These are phyloP conservation scores for Schrankia costaestrigalis DNA, from an alignment of 2,888 invertebrate species.

Conservation along the genomic window DNA sequence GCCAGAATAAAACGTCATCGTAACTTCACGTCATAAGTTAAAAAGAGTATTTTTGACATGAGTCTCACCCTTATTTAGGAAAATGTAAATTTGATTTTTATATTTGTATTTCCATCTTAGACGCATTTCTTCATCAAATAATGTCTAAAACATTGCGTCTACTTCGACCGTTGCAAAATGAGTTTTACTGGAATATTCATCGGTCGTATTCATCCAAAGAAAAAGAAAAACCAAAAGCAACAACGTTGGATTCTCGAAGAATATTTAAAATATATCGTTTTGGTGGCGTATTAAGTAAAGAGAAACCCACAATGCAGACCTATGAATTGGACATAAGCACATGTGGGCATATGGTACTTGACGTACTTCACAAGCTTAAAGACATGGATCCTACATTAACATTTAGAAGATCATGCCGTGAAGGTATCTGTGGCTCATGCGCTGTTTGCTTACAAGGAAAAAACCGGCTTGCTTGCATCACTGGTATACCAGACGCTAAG, in stretches of 20 bases:
- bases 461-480: conserved; percentile 86
- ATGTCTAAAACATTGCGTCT: no score
- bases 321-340: conserved; percentile 56
- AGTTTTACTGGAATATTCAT: no score
- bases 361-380: conserved; percentile 86
- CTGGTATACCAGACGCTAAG: conserved; percentile 57
- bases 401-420: conserved; percentile 87
- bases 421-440: conserved; percentile 90
- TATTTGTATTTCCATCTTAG: no score
- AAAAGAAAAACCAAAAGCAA: conserved; percentile 6
- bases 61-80: no score
- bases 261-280: conserved; percentile 58
- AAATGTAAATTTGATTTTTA: no score
- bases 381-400: conserved; percentile 78
- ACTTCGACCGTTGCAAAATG: no score
- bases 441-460: conserved; percentile 86
- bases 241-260: conserved; percentile 19
- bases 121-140: no score
- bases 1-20: no score
- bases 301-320: conserved; percentile 50
- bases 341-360: conserved; percentile 75
- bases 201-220: no score
- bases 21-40: no score
- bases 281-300: conserved; percentile 44
- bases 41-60: no score